A percentile compares a stretch with the other conserved stretches of the same genome.
phyloP scores from a whole-genome alignment of 2,113 vertebrate genomes.

The Labrus mixtus region DNA sequence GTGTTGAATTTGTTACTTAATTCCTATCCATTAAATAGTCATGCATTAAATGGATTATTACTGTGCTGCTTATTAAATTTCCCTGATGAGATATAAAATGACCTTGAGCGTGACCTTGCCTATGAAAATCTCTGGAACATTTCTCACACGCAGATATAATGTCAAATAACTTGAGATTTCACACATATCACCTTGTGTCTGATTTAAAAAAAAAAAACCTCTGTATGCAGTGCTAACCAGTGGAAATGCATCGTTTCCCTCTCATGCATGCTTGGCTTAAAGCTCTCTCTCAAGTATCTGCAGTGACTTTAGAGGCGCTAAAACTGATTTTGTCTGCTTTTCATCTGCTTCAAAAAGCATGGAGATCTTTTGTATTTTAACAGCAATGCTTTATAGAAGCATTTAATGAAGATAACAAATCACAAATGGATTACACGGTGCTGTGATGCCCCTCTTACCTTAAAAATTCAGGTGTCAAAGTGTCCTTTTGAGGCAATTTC shows the following conservation, averaged over 20 bases:
- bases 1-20: neutral
- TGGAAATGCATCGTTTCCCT: conserved; percentile 2
- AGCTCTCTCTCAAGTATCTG: conserved; percentile 14
- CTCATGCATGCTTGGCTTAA: neutral
- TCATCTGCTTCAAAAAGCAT: neutral
- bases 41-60: conserved; percentile 4
- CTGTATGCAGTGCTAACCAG: conserved; percentile 1
- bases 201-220: neutral
- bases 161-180: conserved; percentile 43
- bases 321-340: conserved; percentile 7
- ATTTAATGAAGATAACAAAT: conserved; percentile 10
- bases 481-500: neutral
- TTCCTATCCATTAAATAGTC: neutral
- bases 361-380: neutral
- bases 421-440: conserved; percentile 13
- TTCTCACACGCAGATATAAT: conserved; percentile 38
- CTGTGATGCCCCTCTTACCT: neutral
- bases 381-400: neutral
- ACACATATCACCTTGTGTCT: conserved; percentile 39
- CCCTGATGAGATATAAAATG: conserved; percentile 38
- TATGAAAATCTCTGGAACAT: conserved; percentile 32
- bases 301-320: neutral
- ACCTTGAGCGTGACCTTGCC: conserved; percentile 61
- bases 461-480: neutral
- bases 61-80: conserved; percentile 1